These are phyloP conservation scores for Florisuga fusca DNA, from an alignment of 2,797 vertebrate species.

Conservation along the genomic window DNA sequence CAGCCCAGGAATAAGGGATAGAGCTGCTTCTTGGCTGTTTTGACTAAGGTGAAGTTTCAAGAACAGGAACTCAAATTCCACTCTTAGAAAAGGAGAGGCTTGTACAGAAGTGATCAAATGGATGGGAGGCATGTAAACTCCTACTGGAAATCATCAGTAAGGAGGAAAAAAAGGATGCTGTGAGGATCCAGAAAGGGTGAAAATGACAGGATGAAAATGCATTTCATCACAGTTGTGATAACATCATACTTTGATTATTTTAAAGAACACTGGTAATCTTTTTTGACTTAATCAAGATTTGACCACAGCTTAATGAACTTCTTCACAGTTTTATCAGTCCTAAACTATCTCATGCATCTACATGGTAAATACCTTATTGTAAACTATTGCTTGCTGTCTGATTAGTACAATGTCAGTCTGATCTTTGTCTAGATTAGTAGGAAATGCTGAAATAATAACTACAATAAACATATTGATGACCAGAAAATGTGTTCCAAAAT, in stretches of 20 bases:
- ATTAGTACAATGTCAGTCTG: background rate
- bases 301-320: background rate
- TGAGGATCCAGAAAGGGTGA: background rate
- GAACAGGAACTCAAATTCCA: background rate
- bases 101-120: background rate
- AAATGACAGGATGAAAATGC: background rate
- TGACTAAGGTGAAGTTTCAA: background rate
- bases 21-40: background rate
- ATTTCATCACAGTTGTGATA: background rate
- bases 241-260: background rate
- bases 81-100: background rate
- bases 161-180: background rate
- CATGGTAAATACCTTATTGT: background rate
- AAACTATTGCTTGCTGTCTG: background rate
- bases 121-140: background rate
- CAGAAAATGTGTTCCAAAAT: background rate
- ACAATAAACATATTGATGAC: background rate
- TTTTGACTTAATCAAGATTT: background rate
- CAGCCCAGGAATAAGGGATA: background rate
- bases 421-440: background rate
- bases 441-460: background rate
- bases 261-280: background rate
- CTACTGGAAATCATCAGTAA: background rate
- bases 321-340: background rate
- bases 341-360: background rate